A percentile compares a stretch with the other conserved stretches of the same genome.
Conservation (phyloP, 2,113 vertebrate species). For the Phylloscopus trochiloides region DNA sequence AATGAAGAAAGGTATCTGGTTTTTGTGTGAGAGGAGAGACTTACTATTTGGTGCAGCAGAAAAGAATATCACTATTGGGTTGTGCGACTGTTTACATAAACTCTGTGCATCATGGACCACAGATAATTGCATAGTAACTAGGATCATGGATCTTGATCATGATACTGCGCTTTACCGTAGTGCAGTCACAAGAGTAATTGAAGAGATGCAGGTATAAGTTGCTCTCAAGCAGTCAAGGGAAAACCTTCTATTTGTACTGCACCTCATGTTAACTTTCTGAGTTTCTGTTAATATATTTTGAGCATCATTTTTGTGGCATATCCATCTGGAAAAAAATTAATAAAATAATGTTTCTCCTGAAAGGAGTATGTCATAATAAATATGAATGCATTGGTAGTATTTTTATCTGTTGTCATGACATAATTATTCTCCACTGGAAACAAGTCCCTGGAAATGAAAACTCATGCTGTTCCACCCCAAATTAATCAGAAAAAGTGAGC, state of each 20-base stretch:
- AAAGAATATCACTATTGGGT: background rate
- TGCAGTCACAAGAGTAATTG: background rate
- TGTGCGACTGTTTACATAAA: background rate
- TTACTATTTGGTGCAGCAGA: background rate
- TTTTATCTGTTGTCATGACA: background rate
- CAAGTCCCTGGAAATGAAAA: constrained; percentile 6
- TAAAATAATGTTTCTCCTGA: background rate
- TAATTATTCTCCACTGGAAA: background rate
- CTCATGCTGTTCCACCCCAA: background rate
- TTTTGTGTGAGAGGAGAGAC: background rate
- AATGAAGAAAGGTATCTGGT: background rate
- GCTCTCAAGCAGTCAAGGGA: background rate
- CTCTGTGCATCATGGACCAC: background rate
- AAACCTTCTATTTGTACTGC: background rate
- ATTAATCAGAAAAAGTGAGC: constrained; percentile 4
- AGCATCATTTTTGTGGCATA: background rate
- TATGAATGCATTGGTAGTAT: background rate
- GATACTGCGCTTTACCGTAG: background rate
- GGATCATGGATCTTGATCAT: background rate
- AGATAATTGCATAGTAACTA: background rate
- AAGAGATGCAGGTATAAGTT: background rate
- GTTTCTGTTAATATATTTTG: background rate
- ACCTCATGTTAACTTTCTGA: background rate
- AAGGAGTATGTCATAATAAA: background rate
- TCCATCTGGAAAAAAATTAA: background rate